phyloP scores from a whole-genome alignment of 2,113 vertebrate species.

The Leptodactylus fuscus region DNA sequence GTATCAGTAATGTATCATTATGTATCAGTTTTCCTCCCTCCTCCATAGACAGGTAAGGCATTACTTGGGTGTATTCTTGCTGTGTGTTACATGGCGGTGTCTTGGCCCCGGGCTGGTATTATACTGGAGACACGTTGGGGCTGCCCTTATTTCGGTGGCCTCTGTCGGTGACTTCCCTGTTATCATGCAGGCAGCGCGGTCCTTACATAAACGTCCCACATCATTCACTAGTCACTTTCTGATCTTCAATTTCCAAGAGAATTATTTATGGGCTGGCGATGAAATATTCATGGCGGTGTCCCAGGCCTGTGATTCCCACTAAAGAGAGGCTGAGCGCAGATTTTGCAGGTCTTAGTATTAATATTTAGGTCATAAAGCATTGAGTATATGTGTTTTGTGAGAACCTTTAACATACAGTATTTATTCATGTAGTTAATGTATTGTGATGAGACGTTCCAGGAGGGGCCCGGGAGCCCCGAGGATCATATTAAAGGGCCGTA shows the following conservation, averaged over 20 bases:
- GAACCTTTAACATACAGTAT: not conserved
- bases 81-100: too few species aligned
- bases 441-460: not conserved
- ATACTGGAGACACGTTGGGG: not conserved
- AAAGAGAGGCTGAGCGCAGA: constrained; percentile 35
- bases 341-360: constrained; percentile 49
- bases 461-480: too few species aligned
- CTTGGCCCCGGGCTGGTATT: constrained; percentile 13
- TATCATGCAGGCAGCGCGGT: constrained; percentile 48
- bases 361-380: constrained; percentile 56
- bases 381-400: constrained; percentile 30
- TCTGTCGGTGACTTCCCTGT: constrained; percentile 31
- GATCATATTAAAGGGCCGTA: too few species aligned
- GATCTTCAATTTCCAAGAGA: constrained; percentile 61
- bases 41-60: too few species aligned
- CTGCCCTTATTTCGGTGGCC: constrained; percentile 45
- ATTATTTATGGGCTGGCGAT: constrained; percentile 53
- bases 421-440: not conserved
- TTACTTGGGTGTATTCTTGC: too few species aligned
- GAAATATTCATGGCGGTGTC: constrained; percentile 57
- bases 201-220: constrained; percentile 60
- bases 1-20: too few species aligned
- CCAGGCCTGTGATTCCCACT: constrained; percentile 54
- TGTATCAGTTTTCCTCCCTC: too few species aligned
- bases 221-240: constrained; percentile 58